A percentile compares a stretch with the other conserved stretches of the same genome.
Conservation (phyloP, 1,140 invertebrate genomes). For the Cheumatopsyche charites region DNA sequence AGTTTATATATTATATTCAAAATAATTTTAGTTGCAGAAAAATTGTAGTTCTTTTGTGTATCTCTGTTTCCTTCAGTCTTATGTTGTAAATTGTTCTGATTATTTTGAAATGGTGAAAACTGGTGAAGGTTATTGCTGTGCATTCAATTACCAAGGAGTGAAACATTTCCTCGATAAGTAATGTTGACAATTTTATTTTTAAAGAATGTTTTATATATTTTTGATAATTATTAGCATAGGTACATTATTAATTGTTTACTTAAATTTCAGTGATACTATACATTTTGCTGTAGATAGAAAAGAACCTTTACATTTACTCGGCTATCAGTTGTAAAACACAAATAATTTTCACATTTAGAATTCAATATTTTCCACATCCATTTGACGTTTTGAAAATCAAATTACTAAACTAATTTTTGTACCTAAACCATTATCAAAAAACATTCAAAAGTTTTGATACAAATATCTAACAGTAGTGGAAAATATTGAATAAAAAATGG, state of each 20-base stretch:
- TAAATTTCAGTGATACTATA: neutral
- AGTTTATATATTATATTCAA: neutral
- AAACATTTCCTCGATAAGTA: conserved; percentile 1
- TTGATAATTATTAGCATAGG: no score
- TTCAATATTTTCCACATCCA: neutral
- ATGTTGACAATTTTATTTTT: neutral
- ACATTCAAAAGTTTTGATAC: neutral
- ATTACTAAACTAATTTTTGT: no score
- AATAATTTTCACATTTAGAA: neutral
- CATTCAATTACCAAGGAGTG: conserved; percentile 38
- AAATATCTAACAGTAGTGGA: neutral
- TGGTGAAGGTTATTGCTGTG: conserved; percentile 43
- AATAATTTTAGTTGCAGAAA: conserved; percentile 16
- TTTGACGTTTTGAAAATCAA: neutral
- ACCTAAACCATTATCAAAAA: neutral
- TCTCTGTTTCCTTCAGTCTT: conserved; percentile 24
- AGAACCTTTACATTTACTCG: neutral
- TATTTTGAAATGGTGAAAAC: conserved; percentile 33
- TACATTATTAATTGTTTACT: no score
- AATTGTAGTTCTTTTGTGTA: conserved; percentile 30
- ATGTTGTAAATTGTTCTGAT: conserved; percentile 16
- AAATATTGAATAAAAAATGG: no score
- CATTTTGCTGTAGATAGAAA: neutral
- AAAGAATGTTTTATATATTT: no score
- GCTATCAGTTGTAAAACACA: conserved; percentile 11